Evolutionary conservation across 2,113 vertebrate species (phyloP), one percentile per base, ranked within the genome.

Genomic region (Lepus europaeus): DNA sequence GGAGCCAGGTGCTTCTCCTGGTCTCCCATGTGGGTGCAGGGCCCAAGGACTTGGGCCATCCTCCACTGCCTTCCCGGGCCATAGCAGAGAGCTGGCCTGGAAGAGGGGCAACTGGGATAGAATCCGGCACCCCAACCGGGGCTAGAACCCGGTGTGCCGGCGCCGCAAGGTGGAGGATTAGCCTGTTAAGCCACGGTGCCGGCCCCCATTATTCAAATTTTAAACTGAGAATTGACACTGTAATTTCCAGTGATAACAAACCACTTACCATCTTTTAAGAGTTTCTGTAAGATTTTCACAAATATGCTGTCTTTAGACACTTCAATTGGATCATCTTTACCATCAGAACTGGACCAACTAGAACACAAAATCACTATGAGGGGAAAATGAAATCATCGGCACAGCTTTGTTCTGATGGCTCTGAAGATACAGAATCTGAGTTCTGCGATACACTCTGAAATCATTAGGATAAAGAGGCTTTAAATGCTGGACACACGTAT

Each of bases 251-350:
- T 16, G 76, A 31, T 39, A 84, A 83, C 53, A 95, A 95, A 91
- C 11, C 69, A 83, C 96, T 97, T 97, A 99, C 99, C 99, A 98
- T 99, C 99, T 97, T 99, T 99, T 82, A 99, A 96, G 86, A 99
- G 98, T 59, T 99, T 99, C 83, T 99, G 99, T 86, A 99, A 97
- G 96, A 99, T 99, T 98, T 99, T 99, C 95, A 99, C 98, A 97
- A 99, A 99, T 98, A 99, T 98, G 76, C 99, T 99, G 93, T 99
- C 99, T 96, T 99, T 99, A 89, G 99, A 99, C 19, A 98, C 99
- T 97, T 99, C 99, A 91, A 99, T 98, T 31, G 99, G 99, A 98
- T 99, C 99, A 79, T 99, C 99, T 87, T 97, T 99, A 16, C 98
- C 99, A 83, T 99, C 99, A 3, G 98, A 98, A 77, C 98, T 98